Evolutionary conservation across 1,140 invertebrate genomes (phyloP).

Genomic region (Hyles vespertilio): DNA sequence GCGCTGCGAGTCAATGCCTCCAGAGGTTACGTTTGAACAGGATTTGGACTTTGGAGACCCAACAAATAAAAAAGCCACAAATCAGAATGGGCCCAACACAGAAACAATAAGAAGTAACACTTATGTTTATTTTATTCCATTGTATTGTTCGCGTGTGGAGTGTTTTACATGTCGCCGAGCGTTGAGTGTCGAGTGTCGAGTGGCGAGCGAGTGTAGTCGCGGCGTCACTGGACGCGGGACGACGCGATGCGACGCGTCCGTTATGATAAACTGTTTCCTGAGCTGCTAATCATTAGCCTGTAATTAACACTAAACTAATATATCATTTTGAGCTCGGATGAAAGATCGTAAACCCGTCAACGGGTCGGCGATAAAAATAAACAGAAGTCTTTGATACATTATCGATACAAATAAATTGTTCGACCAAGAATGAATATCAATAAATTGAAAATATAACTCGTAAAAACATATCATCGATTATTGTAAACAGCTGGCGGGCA

Average conservation of each 20-base stretch:
- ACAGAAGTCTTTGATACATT: constrained; percentile 66
- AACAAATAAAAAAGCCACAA: constrained; percentile 45
- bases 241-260: neutral
- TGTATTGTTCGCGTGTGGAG: constrained; percentile 28
- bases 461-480: constrained; percentile 72
- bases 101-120: constrained; percentile 51
- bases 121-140: constrained; percentile 36
- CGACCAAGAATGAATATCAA: constrained; percentile 62
- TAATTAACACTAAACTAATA: constrained; percentile 41
- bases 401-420: constrained; percentile 69
- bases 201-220: too few relatives aligned
- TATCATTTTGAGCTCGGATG: constrained; percentile 29
- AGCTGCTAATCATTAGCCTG: constrained; percentile 19
- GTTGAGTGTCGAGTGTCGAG: neutral
- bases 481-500: constrained; percentile 72
- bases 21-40: constrained; percentile 49
- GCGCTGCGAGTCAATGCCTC: constrained; percentile 46
- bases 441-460: constrained; percentile 72
- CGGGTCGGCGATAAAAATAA: constrained; percentile 47
- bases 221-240: too few relatives aligned
- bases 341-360: constrained; percentile 54
- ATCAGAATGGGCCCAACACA: constrained; percentile 35
- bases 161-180: constrained; percentile 16
- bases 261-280: constrained; percentile 14
- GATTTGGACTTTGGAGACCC: constrained; percentile 39